Percentiles rank a stretch among this genome's conserved stretches.
Evolutionary conservation across 1,140 invertebrate species (phyloP).

Genomic region (Musca domestica): DNA sequence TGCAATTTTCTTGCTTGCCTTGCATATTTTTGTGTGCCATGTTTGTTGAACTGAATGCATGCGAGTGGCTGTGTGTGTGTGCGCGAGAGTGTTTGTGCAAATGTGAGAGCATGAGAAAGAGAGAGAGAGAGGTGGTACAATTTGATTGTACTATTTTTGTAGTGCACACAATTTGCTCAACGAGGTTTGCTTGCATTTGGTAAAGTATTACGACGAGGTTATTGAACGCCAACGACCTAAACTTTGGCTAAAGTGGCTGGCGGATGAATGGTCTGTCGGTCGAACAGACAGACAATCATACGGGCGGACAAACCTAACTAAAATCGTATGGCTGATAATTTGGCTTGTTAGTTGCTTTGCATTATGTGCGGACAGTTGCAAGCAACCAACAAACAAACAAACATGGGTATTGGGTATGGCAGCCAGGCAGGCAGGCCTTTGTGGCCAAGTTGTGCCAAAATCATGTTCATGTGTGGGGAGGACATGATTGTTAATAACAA

Average conservation of each 20-base stretch:
- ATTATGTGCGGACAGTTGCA: no score
- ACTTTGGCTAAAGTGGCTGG: slow-evolving; percentile 38
- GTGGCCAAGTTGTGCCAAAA: no score
- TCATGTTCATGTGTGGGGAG: no score
- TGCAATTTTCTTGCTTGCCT: slow-evolving; percentile 1
- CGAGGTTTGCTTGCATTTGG: background rate
- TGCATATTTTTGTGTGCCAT: slow-evolving; percentile 29
- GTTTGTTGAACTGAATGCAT: background rate
- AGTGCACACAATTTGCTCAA: slow-evolving; percentile 28
- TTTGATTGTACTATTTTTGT: slow-evolving; percentile 27
- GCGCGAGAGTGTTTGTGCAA: no score
- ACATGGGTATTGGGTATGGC: no score
- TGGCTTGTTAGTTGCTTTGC: no score
- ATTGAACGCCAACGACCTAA: slow-evolving; percentile 53
- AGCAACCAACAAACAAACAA: no score
- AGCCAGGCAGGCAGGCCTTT: no score
- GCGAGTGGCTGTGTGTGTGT: background rate
- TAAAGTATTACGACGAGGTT: slow-evolving; percentile 35
- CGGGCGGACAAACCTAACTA: no score
- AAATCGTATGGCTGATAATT: no score
- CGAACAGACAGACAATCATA: no score
- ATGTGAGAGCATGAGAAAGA: background rate
- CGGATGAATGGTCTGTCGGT: background rate
- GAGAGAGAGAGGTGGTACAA: slow-evolving; percentile 36
- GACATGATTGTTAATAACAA: no score